These are phyloP conservation scores for Catagonus wagneri DNA, from an alignment of 2,113 vertebrate genomes.

Conservation along the genomic window DNA sequence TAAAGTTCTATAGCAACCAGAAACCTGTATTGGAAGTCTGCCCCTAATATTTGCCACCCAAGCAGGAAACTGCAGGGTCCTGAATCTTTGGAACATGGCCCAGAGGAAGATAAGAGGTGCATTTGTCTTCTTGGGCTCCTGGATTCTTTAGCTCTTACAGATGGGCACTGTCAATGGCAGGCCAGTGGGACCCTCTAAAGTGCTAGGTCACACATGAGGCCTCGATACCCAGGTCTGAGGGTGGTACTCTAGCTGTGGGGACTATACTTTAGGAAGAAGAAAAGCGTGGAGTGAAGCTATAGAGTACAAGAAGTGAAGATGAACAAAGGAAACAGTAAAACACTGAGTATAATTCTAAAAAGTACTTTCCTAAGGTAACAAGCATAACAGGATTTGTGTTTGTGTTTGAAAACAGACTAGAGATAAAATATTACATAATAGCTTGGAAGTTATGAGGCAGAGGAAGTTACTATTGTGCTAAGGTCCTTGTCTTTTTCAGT, in stretches of 20 bases:
- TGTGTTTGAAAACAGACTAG: constrained; percentile 25
- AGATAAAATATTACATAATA: neutral
- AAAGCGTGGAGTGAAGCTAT: neutral
- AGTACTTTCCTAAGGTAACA: neutral
- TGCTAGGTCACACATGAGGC: neutral
- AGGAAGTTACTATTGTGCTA: neutral
- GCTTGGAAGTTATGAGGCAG: neutral
- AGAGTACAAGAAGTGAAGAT: neutral
- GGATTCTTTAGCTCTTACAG: neutral
- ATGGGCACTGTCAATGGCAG: neutral
- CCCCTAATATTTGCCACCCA: neutral
- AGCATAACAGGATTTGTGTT: neutral
- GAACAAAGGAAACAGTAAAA: neutral
- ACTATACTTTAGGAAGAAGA: neutral
- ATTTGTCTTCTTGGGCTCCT: neutral
- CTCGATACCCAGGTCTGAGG: neutral
- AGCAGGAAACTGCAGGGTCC: neutral
- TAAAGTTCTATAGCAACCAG: neutral
- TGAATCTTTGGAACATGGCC: neutral
- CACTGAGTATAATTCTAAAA: neutral
- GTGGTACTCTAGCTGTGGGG: neutral
- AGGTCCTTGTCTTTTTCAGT: neutral
- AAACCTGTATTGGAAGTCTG: neutral
- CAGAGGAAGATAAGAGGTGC: neutral
- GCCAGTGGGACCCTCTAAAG: neutral